A percentile compares a stretch with the other conserved stretches of the same genome.
These are phyloP conservation scores for Trichomycterus rosablanca DNA, from an alignment of 2,113 vertebrate species.

Conservation along the genomic window DNA sequence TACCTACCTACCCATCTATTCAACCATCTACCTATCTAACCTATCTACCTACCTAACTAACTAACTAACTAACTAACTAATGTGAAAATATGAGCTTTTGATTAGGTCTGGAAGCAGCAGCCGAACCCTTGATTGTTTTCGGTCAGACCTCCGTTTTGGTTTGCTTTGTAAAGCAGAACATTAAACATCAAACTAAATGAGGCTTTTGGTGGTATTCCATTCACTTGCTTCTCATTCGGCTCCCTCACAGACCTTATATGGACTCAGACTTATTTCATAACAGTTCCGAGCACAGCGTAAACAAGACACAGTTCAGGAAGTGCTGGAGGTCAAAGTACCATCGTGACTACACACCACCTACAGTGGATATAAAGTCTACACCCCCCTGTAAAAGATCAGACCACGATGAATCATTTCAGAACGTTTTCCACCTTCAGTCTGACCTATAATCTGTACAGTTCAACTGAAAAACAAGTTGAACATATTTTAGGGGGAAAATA, in stretches of 20 bases:
- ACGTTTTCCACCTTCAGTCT: too few relatives aligned
- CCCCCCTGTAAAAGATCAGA: too few relatives aligned
- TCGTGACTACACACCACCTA: neutral
- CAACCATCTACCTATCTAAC: too few relatives aligned
- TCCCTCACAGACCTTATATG: neutral
- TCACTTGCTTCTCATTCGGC: neutral
- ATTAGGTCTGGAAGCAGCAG: neutral
- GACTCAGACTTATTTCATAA: slow-evolving; percentile 18
- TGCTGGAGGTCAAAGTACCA: neutral
- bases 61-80: too few relatives aligned
- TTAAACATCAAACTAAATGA: neutral
- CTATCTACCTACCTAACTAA: too few relatives aligned
- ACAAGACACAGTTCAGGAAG: slow-evolving; percentile 35
- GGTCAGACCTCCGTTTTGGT: neutral
- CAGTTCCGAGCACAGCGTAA: neutral
- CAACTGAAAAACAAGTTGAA: too few relatives aligned
- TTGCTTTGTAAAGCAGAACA: neutral
- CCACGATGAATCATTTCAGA: too few relatives aligned
- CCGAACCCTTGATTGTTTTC: neutral
- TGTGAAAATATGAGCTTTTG: neutral
- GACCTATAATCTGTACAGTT: too few relatives aligned
- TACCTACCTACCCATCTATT: too few relatives aligned
- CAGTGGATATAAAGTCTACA: too few relatives aligned
- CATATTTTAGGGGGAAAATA: too few relatives aligned
- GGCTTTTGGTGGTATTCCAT: neutral